Base-by-base conservation (phyloP, 2,888 invertebrate species). In the Diarsia dahlii region DNA sequence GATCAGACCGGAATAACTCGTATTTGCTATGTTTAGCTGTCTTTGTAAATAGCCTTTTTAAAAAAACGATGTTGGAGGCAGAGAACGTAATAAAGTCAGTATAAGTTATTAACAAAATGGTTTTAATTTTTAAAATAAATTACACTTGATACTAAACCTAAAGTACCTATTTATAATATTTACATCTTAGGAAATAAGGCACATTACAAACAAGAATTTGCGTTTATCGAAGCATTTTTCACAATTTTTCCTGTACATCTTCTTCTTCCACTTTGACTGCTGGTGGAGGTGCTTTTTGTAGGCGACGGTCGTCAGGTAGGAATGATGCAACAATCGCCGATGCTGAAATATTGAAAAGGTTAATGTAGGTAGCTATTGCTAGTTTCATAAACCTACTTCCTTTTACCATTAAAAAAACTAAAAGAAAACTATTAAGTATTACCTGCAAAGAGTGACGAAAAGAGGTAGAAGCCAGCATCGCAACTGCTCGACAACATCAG, bases 401-500 rank as follows among this genome's bases (percentile, higher is more conserved):
- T 54, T 23, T 69, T 52, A 13, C 46, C n/a, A n/a, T n/a, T n/a
- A n/a, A 28, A 13, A 58, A 45, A 2, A 45, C 2, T 54, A 4
- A 54, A 28, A 45, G 15, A 46, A 54, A 76, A 20, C 5, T 46
- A 52, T 95, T 28, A n/a, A n/a, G n/a, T 34, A 60, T 95, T 84
- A 97, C 94, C 84, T n/a, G 96, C 90, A 74, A 96, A 95, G 46
- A 97, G 84, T 1, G 91, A 91, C 0, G 97, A 94, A 80, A 97
- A 97, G 1, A 97, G 86, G 85, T 97, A 97, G 88, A 98, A 97
- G 0, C 97, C 97, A 10, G 97, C 94, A 73, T 97, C 96, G 87
- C 97, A 97, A 85, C 96, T 96, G 63, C 92, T 94, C 70, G 97
- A 97, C 81, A 98, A 94, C 65, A 97, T 92, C 82, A 96, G 91